Conservation (phyloP, 1,140 invertebrate genomes). For the Brachionus calyciflorus region DNA sequence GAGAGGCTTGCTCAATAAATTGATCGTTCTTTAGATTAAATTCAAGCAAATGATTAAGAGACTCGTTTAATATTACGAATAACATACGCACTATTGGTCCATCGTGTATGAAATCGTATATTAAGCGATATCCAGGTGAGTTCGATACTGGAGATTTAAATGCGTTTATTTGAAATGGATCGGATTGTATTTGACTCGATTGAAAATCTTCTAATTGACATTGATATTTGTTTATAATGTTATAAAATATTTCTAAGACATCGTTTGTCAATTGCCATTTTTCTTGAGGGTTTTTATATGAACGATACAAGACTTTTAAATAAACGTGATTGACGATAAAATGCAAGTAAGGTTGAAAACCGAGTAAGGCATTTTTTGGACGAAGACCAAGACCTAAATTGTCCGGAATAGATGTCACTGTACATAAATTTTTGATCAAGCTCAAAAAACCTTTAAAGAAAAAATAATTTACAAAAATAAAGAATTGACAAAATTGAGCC, state of each 20-base stretch:
- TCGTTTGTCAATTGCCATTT: conserved; percentile 57
- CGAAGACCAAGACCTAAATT: conserved; percentile 75
- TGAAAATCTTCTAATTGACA: conserved; percentile 13
- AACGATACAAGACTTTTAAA: conserved; percentile 71
- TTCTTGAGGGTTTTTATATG: conserved; percentile 73
- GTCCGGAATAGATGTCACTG: conserved; percentile 69
- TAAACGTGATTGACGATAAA: conserved; percentile 77
- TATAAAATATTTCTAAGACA: conserved; percentile 41
- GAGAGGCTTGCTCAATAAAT: conserved; percentile 67
- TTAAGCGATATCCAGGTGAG: conserved; percentile 32
- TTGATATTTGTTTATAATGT: conserved; percentile 34
- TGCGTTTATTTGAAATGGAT: conserved; percentile 21
- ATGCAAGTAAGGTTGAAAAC: conserved; percentile 81
- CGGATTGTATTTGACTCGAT: background rate
- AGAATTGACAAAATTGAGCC: too few relatives aligned
- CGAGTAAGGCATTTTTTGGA: conserved; percentile 65
- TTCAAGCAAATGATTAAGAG: conserved; percentile 28
- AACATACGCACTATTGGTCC: conserved; percentile 37
- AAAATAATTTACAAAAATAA: background rate
- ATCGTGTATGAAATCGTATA: conserved; percentile 41
- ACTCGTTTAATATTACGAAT: conserved; percentile 14
- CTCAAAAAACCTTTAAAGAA: conserved; percentile 68
- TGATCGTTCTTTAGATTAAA: conserved; percentile 62
- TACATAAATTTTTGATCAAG: conserved; percentile 73
- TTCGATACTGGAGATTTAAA: background rate